Evolutionary conservation across 2,113 vertebrate species (phyloP).

Genomic region (Brienomyrus brachyistius): DNA sequence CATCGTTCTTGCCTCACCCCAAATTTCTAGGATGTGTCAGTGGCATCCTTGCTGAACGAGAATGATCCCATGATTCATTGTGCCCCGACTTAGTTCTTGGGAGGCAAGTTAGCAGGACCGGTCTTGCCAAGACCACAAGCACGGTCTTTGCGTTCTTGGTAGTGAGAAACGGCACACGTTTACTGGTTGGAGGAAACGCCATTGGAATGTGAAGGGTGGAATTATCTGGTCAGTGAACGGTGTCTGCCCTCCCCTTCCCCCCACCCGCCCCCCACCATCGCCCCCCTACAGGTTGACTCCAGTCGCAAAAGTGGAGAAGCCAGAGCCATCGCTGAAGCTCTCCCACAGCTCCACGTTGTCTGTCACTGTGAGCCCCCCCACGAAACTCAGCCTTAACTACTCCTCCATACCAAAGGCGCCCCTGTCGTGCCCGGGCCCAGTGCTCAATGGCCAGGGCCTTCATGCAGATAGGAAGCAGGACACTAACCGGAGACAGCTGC

Average conservation of each 20-base stretch:
- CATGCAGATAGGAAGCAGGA: constrained; percentile 88
- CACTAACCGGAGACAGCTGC: constrained; percentile 84
- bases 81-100: background rate
- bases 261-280: constrained; percentile 31
- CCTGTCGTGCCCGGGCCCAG: constrained; percentile 85
- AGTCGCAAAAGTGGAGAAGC: constrained; percentile 91
- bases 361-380: constrained; percentile 93
- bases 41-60: background rate
- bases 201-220: background rate
- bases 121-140: too few species aligned
- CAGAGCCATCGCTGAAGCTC: constrained; percentile 79
- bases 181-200: background rate
- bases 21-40: background rate
- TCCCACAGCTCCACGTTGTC: constrained; percentile 76
- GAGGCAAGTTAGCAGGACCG: background rate
- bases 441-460: constrained; percentile 93
- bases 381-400: constrained; percentile 98
- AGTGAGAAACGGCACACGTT: background rate
- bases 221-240: background rate
- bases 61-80: background rate
- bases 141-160: background rate
- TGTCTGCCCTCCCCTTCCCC: constrained; percentile 27
- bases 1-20: too few species aligned
- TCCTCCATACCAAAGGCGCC: constrained; percentile 99
- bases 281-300: constrained; percentile 70